Evolutionary conservation across 2,113 vertebrate species (phyloP), one percentile per base, ranked within the genome.

Genomic region (Poecilia latipinna): DNA sequence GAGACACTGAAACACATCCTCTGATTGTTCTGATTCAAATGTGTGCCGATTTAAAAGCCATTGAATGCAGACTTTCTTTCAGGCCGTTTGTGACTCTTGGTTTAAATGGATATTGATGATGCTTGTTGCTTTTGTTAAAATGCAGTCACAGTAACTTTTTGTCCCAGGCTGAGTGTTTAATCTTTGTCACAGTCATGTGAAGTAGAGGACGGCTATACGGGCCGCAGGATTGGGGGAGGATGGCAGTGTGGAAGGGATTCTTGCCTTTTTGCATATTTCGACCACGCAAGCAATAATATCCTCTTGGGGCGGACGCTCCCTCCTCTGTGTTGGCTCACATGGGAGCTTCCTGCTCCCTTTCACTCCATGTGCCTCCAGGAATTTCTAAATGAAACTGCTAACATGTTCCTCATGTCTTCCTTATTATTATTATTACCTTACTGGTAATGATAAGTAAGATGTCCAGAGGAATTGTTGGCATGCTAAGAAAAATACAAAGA

Each of bases 1-100:
- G 28, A 63, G 10, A 70, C 74, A 0, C 48, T 24, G 37, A 66
- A 61, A 28, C 48, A 62, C 48, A 74, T 11, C 32, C 15, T 75
- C 24, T 84, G 78, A 89, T 77, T 78, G 72, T 68, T 88, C 65
- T 61, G 42, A 77, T 75, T 75, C 44, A 26, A 80, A 81, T 57
- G 51, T 73, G 78, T 87, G 87, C 82, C 72, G 75, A 3, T 83
- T 85, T 77, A 84, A 73, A 78, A 82, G 61, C 79, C 64, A 61
- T 61, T 75, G 76, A 84, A 79, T 1, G 3, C 65, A 57, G 66
- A 67, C 68, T 75, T 72, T 74, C 29, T 31, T 26, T 35, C 73
- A 72, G 22, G n/a, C 70, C 29, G 37, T 0, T 65, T 0, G n/a
- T 26, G 60, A 48, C 66, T 19, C 28, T 15, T 0, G 31, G 37